phyloP scores from a whole-genome alignment of 1,140 invertebrate species.

The Hyles euphorbiae region DNA sequence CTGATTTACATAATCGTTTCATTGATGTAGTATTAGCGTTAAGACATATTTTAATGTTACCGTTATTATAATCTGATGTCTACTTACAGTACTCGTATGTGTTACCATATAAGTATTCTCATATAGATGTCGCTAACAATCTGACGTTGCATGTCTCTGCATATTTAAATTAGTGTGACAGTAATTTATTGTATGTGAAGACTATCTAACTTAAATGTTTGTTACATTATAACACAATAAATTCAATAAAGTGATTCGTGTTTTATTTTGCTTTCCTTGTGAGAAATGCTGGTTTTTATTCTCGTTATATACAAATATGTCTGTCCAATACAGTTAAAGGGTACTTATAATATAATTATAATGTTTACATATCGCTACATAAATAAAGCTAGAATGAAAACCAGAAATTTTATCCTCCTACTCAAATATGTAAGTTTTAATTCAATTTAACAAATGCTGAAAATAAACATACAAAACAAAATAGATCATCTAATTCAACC shows the following conservation, averaged over 20 bases:
- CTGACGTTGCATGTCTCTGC: not conserved
- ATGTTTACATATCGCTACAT: too few relatives aligned
- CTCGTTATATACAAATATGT: too few relatives aligned
- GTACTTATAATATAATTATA: too few relatives aligned
- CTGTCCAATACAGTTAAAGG: too few relatives aligned
- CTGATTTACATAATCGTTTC: conserved; percentile 67
- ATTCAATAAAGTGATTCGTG: conserved; percentile 20
- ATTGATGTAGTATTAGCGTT: conserved; percentile 44
- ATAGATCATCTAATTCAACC: too few relatives aligned
- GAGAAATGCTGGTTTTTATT: too few relatives aligned
- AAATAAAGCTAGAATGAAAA: too few relatives aligned
- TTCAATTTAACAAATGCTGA: too few relatives aligned
- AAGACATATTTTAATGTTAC: conserved; percentile 45
- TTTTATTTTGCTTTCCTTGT: not conserved
- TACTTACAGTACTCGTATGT: conserved; percentile 11
- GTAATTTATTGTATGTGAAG: conserved; percentile 39
- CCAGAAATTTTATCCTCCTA: too few relatives aligned
- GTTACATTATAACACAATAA: conserved; percentile 43
- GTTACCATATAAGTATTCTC: not conserved
- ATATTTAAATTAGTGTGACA: conserved; percentile 34
- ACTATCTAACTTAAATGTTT: conserved; percentile 43
- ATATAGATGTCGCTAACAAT: not conserved
- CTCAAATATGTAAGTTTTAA: too few relatives aligned
- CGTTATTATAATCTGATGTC: conserved; percentile 16
- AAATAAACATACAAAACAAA: too few relatives aligned